Evolutionary conservation across 2,113 vertebrate genomes (phyloP), one percentile per base, ranked within the genome.

Genomic region (Hippocampus mohnikei): DNA sequence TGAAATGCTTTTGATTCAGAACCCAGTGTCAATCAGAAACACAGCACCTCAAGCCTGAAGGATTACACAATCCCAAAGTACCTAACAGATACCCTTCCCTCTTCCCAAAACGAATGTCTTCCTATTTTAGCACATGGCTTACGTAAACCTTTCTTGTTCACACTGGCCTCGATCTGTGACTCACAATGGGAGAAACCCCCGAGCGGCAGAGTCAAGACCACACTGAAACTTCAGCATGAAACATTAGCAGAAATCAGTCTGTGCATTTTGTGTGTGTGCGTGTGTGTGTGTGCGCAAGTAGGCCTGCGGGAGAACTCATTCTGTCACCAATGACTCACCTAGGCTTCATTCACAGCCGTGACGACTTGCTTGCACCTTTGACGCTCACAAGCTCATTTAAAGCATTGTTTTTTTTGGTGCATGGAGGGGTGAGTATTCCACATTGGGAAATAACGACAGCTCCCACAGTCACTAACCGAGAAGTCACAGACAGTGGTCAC

Each of bases 241-340:
- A 76, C 69, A 33, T 63, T 55, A 72, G 78, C 55, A 79, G 63
- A 76, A 81, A 84, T 72, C 33, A 16, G 10, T 44, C 42, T 42
- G 53, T 48, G 69, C 4, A 23, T 23, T 6, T 8, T 18, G 21
- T 65, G 20, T 5, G 29, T 33, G n/a, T 58, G 23, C 0, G 55
- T 27, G 40, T 44, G 63, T 9, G 7, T 5, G 13, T 60, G 5
- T 1, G 15, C 15, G 9, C 25, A 1, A 2, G 59, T 27, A 37
- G 27, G 27, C 77, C 79, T 74, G 20, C 79, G 69, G 76, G 72
- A 48, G 63, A 67, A 71, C 70, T 73, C 52, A 74, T 72, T 83
- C 72, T 69, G 63, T 70, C 72, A 75, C 29, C 56, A 62, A 66
- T 87, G 87, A 90, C 68, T 89, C 84, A 88, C 29, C 67, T 8